These are phyloP conservation scores for Euphonia xanthogaster DNA, from an alignment of 2,797 vertebrate species.

Conservation along the genomic window DNA sequence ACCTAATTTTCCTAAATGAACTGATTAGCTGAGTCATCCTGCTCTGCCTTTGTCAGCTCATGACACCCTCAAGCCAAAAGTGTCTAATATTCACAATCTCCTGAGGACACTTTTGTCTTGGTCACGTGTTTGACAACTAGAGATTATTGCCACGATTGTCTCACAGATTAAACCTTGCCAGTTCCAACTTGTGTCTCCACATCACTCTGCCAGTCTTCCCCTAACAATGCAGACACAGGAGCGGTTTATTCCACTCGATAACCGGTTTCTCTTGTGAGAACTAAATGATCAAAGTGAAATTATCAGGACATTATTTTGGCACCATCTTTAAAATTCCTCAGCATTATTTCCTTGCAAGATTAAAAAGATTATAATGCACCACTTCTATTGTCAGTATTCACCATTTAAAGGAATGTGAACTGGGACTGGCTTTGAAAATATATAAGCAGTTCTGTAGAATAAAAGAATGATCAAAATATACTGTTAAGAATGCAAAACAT, in stretches of 20 bases:
- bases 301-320: neutral
- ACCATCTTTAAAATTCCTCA: neutral
- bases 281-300: neutral
- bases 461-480: neutral
- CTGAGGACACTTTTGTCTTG: neutral
- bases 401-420: neutral
- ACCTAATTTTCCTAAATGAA: neutral
- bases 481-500: neutral
- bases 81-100: neutral
- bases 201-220: neutral
- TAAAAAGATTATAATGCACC: neutral
- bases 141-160: neutral
- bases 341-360: neutral
- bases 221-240: neutral
- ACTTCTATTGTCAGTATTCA: neutral
- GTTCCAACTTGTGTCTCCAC: neutral
- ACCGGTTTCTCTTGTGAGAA: neutral
- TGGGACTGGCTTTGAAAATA: neutral
- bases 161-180: neutral
- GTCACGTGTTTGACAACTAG: neutral
- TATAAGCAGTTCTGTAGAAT: neutral
- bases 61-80: neutral
- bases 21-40: neutral
- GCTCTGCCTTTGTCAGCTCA: neutral
- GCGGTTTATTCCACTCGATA: accelerated